phyloP scores from a whole-genome alignment of 2,888 invertebrate species.

The Odontocerum albicorne region DNA sequence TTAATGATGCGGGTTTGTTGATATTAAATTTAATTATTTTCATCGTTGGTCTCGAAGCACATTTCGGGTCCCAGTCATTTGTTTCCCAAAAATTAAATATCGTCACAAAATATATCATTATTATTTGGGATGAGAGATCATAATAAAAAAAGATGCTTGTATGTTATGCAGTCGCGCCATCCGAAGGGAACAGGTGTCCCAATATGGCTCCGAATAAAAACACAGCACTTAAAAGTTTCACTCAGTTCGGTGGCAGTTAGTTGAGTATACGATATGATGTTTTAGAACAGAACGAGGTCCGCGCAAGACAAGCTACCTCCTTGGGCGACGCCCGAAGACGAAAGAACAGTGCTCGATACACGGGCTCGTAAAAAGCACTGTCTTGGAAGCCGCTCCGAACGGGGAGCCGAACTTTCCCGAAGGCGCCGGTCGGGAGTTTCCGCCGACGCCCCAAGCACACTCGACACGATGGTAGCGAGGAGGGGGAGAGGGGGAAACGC shows the following conservation, averaged over 20 bases:
- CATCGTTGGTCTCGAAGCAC: no score
- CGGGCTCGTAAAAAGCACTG: constrained; percentile 29
- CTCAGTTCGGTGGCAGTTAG: no score
- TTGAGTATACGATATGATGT: no score
- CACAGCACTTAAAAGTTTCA: constrained; percentile 20
- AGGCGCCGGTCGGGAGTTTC: constrained; percentile 24
- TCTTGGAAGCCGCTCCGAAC: constrained; percentile 28
- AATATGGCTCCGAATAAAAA: constrained; percentile 23
- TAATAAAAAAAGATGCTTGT: no score
- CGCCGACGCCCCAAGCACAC: constrained; percentile 17
- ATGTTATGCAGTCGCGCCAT: constrained; percentile 3
- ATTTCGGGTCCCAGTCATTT: no score
- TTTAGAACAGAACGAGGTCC: no score
- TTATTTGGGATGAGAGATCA: constrained; percentile 4
- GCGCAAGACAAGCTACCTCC: constrained; percentile 21
- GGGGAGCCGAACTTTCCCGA: constrained; percentile 24
- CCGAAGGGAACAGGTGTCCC: constrained; percentile 22
- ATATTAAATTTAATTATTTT: no score
- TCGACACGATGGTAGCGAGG: constrained; percentile 5
- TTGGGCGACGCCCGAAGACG: constrained; percentile 29
- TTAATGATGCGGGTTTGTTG: no score
- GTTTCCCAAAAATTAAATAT: constrained; percentile 7
- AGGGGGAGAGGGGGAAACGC: constrained; percentile 2
- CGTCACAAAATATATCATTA: constrained; percentile 9
- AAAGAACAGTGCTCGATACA: constrained; percentile 30